A percentile compares a stretch with the other conserved stretches of the same genome.
Evolutionary conservation across 2,797 vertebrate genomes (phyloP).

Genomic region (Acanthornis magna): DNA sequence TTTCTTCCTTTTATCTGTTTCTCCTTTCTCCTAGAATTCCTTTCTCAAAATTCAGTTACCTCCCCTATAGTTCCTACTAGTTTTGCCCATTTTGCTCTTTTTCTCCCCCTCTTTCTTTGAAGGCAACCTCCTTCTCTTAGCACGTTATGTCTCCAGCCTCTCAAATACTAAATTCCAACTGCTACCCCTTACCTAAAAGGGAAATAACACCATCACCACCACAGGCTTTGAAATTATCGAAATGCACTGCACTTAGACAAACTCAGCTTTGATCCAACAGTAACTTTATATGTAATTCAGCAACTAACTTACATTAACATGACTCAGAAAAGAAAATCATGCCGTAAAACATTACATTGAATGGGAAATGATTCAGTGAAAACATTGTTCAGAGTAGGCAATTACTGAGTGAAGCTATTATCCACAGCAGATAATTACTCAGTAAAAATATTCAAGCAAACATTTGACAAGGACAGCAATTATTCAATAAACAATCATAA

Average conservation of each 20-base stretch:
- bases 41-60: not conserved
- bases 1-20: not conserved
- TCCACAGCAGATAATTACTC: conserved; percentile 74
- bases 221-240: not conserved
- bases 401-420: conserved; percentile 77
- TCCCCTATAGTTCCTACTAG: not conserved
- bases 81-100: not conserved
- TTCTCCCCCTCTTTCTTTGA: not conserved
- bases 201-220: not conserved
- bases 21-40: not conserved
- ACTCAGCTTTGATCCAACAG: not conserved
- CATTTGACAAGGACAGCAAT: conserved; percentile 76
- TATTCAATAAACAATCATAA: conserved; percentile 79
- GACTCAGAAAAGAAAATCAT: conserved; percentile 72
- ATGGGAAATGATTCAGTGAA: conserved; percentile 77
- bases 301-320: conserved; percentile 67
- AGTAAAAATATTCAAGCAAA: conserved; percentile 77
- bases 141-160: not conserved
- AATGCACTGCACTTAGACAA: not conserved
- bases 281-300: conserved; percentile 56
- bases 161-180: not conserved
- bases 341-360: conserved; percentile 66
- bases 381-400: conserved; percentile 76
- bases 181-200: not conserved
- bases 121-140: not conserved